These are phyloP conservation scores for Patella ulyssiponensis DNA, from an alignment of 2,888 invertebrate species.

Conservation along the genomic window DNA sequence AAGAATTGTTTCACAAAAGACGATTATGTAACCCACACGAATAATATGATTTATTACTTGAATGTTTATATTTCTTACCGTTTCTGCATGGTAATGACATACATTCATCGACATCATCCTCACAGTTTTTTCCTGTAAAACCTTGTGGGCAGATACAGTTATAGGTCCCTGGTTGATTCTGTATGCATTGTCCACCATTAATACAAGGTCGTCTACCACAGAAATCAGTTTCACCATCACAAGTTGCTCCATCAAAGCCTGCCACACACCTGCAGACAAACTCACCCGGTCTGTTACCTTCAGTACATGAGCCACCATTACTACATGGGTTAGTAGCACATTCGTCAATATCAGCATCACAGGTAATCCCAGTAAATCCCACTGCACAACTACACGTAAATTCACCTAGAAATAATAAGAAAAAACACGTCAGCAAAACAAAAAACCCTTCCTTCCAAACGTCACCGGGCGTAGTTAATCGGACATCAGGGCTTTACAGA, in stretches of 20 bases:
- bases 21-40: no score
- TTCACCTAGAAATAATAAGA: neutral
- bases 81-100: neutral
- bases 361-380: slow-evolving; percentile 10
- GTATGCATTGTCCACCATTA: slow-evolving; percentile 35
- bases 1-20: no score
- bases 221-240: slow-evolving; percentile 41
- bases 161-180: slow-evolving; percentile 29
- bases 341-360: slow-evolving; percentile 25
- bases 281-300: slow-evolving; percentile 23
- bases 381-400: neutral
- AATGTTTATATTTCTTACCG: neutral
- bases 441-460: no score
- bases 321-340: slow-evolving; percentile 19
- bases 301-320: slow-evolving; percentile 11
- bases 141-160: slow-evolving; percentile 38
- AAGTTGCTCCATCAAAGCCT: slow-evolving; percentile 42
- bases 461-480: no score
- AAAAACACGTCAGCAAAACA: no score
- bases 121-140: slow-evolving; percentile 49
- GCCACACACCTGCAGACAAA: slow-evolving; percentile 44
- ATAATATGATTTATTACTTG: no score
- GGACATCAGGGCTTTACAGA: no score
- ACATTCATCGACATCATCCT: slow-evolving; percentile 25
- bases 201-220: slow-evolving; percentile 36